A percentile compares a stretch with the other conserved stretches of the same genome.
Evolutionary conservation across 2,797 vertebrate genomes (phyloP).

Genomic region (Poecilia picta): DNA sequence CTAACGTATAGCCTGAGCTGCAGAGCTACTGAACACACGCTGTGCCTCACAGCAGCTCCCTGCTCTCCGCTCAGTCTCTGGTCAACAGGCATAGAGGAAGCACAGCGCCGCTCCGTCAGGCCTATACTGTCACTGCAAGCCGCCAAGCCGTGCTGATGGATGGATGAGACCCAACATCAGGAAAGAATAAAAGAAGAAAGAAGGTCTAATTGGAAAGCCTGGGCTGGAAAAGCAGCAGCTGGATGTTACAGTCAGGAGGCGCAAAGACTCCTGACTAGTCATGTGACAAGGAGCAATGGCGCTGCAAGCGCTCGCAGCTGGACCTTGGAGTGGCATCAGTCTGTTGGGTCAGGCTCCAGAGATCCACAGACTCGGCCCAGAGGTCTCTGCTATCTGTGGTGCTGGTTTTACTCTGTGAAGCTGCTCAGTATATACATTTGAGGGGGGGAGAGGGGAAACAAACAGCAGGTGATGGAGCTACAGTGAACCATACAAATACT

Average conservation of each 20-base stretch:
- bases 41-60: slow-evolving; percentile 58
- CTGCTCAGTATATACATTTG: too few species aligned
- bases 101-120: slow-evolving; percentile 64
- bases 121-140: slow-evolving; percentile 57
- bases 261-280: slow-evolving; percentile 60
- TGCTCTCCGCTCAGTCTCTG: slow-evolving; percentile 68
- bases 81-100: slow-evolving; percentile 57
- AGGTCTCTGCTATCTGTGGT: slow-evolving; percentile 62
- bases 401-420: slow-evolving; percentile 55
- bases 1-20: not conserved
- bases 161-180: slow-evolving; percentile 37
- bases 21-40: slow-evolving; percentile 6
- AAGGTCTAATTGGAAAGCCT: slow-evolving; percentile 63
- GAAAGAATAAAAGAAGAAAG: slow-evolving; percentile 13
- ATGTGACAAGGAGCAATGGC: slow-evolving; percentile 49
- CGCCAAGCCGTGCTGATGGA: slow-evolving; percentile 51
- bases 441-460: slow-evolving; percentile 26
- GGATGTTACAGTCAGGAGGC: slow-evolving; percentile 51
- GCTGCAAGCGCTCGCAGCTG: slow-evolving; percentile 44
- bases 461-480: slow-evolving; percentile 54
- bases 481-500: slow-evolving; percentile 61
- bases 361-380: slow-evolving; percentile 59
- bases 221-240: slow-evolving; percentile 27
- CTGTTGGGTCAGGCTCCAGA: slow-evolving; percentile 66
- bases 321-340: slow-evolving; percentile 49